phyloP scores from a whole-genome alignment of 2,888 invertebrate genomes.

The Lasioglossum malachurum region DNA sequence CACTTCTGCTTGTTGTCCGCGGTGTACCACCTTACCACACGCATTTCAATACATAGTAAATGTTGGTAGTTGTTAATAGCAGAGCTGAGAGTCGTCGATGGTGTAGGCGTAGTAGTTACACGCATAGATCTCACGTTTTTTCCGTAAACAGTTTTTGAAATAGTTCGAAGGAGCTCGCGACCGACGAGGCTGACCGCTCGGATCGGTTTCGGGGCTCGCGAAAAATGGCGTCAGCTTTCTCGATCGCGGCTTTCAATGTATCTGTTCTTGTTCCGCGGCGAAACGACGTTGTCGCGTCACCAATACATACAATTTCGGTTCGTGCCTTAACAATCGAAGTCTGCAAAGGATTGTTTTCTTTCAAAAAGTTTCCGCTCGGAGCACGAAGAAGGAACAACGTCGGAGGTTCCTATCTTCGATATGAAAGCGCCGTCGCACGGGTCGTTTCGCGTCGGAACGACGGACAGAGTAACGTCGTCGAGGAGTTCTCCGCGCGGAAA shows the following conservation, averaged over 20 bases:
- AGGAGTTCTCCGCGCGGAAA: slow-evolving; percentile 57
- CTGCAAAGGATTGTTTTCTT: neutral
- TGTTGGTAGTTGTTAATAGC: slow-evolving; percentile 62
- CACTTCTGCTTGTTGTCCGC: neutral
- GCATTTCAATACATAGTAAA: slow-evolving; percentile 59
- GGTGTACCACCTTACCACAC: slow-evolving; percentile 35
- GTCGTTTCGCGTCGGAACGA: neutral
- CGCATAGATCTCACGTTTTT: slow-evolving; percentile 51
- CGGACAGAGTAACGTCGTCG: slow-evolving; percentile 35
- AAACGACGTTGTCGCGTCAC: neutral
- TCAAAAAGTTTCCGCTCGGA: neutral
- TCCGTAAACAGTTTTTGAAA: slow-evolving; percentile 10
- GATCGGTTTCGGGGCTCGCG: neutral
- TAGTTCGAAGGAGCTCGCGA: neutral
- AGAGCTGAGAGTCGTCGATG: slow-evolving; percentile 58
- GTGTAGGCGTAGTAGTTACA: slow-evolving; percentile 64
- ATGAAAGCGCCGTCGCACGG: neutral
- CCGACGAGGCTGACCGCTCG: slow-evolving; percentile 11
- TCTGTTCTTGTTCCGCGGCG: neutral
- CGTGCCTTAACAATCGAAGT: neutral
- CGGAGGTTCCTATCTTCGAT: neutral
- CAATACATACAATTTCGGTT: neutral
- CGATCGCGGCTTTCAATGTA: neutral
- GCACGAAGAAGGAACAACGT: neutral
- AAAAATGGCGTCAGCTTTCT: slow-evolving; percentile 1